Conservation (phyloP, 2,888 invertebrate species). For the Pyrgus malvae region DNA sequence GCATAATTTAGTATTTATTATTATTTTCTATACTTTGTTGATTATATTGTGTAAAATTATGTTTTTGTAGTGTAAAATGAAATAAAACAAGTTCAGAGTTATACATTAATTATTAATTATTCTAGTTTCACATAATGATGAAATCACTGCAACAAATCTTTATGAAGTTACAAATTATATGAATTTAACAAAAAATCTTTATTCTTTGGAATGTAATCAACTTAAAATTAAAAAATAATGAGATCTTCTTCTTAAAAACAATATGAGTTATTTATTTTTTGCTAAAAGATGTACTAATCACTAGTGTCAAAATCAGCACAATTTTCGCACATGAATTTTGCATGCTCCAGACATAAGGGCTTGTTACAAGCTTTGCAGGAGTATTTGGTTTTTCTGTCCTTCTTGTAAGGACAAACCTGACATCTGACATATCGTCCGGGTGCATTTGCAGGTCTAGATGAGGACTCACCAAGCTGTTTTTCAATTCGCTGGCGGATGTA, state of each 20-base stretch:
- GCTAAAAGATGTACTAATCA: background rate
- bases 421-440: slow-evolving; percentile 22
- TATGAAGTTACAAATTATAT: background rate
- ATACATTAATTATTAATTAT: background rate
- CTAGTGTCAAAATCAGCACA: slow-evolving; percentile 12
- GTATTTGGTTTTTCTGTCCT: slow-evolving; percentile 28
- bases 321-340: slow-evolving; percentile 26
- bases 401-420: slow-evolving; percentile 25
- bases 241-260: background rate
- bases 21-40: background rate
- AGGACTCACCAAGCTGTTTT: slow-evolving; percentile 24
- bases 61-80: background rate
- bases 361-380: slow-evolving; percentile 26
- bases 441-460: slow-evolving; percentile 14
- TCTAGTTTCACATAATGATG: background rate
- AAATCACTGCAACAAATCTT: background rate
- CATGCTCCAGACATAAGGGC: slow-evolving; percentile 30
- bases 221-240: background rate
- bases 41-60: background rate
- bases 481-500: slow-evolving; percentile 17
- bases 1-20: background rate
- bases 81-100: background rate
- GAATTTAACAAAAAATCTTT: background rate
- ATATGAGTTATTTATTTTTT: background rate
- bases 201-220: background rate